These are phyloP conservation scores for Sipha flava DNA, from an alignment of 1,140 invertebrate genomes.

Conservation along the genomic window DNA sequence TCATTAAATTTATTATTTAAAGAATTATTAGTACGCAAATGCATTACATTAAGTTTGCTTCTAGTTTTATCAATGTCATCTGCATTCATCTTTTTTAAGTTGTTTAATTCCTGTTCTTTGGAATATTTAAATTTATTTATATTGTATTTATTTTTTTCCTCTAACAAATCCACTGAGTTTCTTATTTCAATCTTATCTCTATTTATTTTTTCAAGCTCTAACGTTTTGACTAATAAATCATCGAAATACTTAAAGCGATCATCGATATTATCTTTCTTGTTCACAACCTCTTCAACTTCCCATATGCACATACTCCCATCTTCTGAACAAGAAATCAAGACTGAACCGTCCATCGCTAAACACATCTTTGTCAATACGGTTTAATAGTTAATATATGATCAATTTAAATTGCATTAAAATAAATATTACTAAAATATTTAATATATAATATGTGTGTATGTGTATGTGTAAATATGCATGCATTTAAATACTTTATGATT, in stretches of 20 bases:
- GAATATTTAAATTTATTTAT: background rate
- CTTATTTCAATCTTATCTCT: slow-evolving; percentile 49
- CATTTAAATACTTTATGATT: too few species aligned
- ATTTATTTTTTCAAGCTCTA: slow-evolving; percentile 35
- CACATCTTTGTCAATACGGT: slow-evolving; percentile 47
- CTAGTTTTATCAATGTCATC: too few species aligned
- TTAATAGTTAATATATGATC: too few species aligned
- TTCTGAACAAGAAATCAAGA: slow-evolving; percentile 60
- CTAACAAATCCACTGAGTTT: slow-evolving; percentile 58
- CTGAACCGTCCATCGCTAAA: slow-evolving; percentile 67
- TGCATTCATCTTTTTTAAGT: background rate
- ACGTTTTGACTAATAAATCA: slow-evolving; percentile 57
- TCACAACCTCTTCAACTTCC: slow-evolving; percentile 66
- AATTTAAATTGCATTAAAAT: too few species aligned
- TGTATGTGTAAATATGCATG: too few species aligned
- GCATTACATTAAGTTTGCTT: too few species aligned
- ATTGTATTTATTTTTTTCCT: slow-evolving; percentile 59
- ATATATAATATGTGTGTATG: too few species aligned
- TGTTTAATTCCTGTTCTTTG: background rate
- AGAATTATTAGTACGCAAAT: too few species aligned
- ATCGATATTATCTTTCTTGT: slow-evolving; percentile 52
- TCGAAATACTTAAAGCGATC: slow-evolving; percentile 45
- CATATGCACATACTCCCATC: slow-evolving; percentile 77
- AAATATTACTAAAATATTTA: too few species aligned
- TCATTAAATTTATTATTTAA: too few species aligned